Percentiles rank a stretch among this genome's conserved stretches.
Evolutionary conservation across 2,113 vertebrate species (phyloP).

Genomic region (Psittacus erithacus): DNA sequence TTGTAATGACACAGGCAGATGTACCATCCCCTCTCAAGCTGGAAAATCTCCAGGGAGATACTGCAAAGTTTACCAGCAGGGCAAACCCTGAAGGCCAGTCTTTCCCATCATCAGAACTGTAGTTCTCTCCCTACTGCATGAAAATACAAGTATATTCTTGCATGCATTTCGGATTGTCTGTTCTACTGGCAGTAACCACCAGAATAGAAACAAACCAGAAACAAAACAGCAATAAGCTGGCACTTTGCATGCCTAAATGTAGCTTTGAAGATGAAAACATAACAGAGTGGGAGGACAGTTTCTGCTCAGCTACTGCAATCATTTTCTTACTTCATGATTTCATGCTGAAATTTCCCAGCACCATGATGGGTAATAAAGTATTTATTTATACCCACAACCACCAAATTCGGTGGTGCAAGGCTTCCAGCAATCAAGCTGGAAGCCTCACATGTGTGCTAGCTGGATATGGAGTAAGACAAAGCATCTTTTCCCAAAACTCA

Average conservation of each 20-base stretch:
- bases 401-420: neutral
- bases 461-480: neutral
- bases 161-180: neutral
- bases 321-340: neutral
- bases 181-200: neutral
- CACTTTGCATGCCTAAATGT: neutral
- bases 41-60: neutral
- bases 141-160: neutral
- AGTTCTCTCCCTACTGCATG: neutral
- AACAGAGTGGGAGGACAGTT: neutral
- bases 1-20: neutral
- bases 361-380: neutral
- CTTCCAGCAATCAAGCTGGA: neutral
- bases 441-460: neutral
- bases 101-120: neutral
- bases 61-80: neutral
- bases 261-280: neutral
- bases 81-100: neutral
- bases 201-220: neutral
- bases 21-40: neutral
- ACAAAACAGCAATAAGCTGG: neutral
- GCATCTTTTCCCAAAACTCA: neutral
- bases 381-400: neutral
- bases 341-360: neutral
- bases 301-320: neutral